phyloP scores from a whole-genome alignment of 2,888 invertebrate genomes.

The Epirrhoe alternata region DNA sequence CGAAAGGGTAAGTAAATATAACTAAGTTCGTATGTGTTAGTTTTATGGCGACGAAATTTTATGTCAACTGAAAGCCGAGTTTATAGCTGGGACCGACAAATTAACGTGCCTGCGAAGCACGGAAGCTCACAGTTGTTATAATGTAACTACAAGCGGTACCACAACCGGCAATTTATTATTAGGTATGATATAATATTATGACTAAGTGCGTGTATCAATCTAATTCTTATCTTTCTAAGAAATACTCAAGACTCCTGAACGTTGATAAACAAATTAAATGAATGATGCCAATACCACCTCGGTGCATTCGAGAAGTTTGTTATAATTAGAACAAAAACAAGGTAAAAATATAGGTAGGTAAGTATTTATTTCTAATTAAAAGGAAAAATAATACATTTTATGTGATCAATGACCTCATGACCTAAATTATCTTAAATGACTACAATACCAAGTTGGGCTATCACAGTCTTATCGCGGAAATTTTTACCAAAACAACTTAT shows the following conservation, averaged over 20 bases:
- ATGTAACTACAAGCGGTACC: too few species aligned
- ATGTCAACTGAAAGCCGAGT: too few species aligned
- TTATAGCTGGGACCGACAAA: too few species aligned
- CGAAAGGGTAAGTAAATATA: not conserved
- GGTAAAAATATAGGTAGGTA: not conserved
- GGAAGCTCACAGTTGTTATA: too few species aligned
- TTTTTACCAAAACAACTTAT: conserved; percentile 18
- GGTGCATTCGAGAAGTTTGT: not conserved
- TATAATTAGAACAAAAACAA: not conserved
- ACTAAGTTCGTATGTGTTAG: not conserved
- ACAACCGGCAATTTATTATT: too few species aligned
- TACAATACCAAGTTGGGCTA: conserved; percentile 20
- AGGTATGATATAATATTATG: not conserved
- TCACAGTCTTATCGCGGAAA: conserved; percentile 34
- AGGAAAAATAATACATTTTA: not conserved
- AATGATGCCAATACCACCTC: too few species aligned
- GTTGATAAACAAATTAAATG: not conserved
- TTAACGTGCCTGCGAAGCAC: too few species aligned
- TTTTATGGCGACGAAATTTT: not conserved
- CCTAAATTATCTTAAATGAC: conserved; percentile 1
- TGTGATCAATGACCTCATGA: conserved; percentile 4
- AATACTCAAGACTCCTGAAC: not conserved
- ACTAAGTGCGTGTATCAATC: not conserved
- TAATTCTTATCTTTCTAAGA: not conserved
- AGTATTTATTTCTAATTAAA: not conserved